These are phyloP conservation scores for Cassiopea andromeda DNA, from an alignment of 30 jellyfish, hydroid and myxozoan species.

Conservation along the genomic window DNA sequence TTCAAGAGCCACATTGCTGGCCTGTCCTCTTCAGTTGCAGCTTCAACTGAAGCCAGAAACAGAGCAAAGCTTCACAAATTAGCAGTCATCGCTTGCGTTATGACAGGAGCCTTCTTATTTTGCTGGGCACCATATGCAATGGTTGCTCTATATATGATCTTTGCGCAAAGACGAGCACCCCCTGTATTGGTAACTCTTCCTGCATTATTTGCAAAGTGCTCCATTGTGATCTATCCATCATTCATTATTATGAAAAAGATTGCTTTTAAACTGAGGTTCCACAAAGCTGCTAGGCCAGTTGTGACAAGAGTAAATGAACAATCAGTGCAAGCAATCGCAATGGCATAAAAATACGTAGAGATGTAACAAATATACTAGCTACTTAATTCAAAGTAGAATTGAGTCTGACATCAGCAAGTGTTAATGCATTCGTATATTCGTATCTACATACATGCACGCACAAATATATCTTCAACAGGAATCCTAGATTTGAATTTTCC, in stretches of 20 bases:
- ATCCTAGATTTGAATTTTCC: not conserved
- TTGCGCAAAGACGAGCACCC: constrained; percentile 3
- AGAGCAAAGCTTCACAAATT: constrained; percentile 26
- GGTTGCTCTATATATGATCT: constrained; percentile 11
- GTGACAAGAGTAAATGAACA: not conserved
- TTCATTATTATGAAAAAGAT: constrained; percentile 10
- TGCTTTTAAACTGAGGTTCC: constrained; percentile 8
- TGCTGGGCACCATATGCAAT: constrained; percentile 70
- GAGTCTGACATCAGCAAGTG: too few relatives aligned
- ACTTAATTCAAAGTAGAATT: too few relatives aligned
- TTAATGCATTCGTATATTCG: too few relatives aligned
- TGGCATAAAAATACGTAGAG: too few relatives aligned
- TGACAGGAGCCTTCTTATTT: constrained; percentile 33
- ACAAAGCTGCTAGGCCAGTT: not conserved
- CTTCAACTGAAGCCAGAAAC: constrained; percentile 15
- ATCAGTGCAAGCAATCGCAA: not conserved
- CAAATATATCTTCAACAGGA: too few relatives aligned
- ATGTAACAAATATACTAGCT: too few relatives aligned
- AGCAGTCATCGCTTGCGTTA: constrained; percentile 15
- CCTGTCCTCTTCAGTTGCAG: constrained; percentile 26
- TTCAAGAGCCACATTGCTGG: constrained; percentile 46
- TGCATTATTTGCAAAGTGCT: constrained; percentile 52
- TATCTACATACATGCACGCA: too few relatives aligned
- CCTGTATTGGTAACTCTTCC: constrained; percentile 53
- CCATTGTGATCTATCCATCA: constrained; percentile 35